Evolutionary conservation across 2,888 invertebrate genomes (phyloP).

Genomic region (Habroteleia sp.): DNA sequence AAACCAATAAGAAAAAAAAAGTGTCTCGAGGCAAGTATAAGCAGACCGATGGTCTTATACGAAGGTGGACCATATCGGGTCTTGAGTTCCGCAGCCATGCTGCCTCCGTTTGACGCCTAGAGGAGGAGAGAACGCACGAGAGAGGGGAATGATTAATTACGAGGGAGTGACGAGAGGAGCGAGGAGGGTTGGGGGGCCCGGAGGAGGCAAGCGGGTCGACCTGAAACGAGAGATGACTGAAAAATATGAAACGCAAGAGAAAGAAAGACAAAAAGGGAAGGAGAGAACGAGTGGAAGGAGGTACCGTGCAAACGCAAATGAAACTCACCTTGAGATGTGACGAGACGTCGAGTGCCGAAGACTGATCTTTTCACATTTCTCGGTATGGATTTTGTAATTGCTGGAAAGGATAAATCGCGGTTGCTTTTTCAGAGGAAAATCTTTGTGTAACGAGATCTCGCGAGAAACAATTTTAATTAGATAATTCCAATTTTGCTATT

Average conservation of each 20-base stretch:
- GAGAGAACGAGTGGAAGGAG: constrained; percentile 44
- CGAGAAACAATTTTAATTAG: too few species aligned
- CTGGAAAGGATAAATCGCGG: background rate
- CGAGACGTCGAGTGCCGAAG: constrained; percentile 28
- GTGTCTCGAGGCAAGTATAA: background rate
- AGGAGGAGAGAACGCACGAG: constrained; percentile 66
- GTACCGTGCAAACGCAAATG: constrained; percentile 11
- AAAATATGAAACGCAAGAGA: constrained; percentile 54
- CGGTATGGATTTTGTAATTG: constrained; percentile 4
- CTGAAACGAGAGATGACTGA: constrained; percentile 51
- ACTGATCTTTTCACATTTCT: constrained; percentile 27
- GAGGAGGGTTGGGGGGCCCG: constrained; percentile 37
- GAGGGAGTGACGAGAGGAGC: constrained; percentile 73
- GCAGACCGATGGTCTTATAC: constrained; percentile 35
- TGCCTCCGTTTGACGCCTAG: constrained; percentile 69
- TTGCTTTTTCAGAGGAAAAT: too few species aligned
- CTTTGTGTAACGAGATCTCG: too few species aligned
- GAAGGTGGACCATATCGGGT: constrained; percentile 65
- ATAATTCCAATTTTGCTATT: too few species aligned
- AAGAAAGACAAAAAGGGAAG: constrained; percentile 46
- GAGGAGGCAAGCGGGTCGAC: constrained; percentile 62
- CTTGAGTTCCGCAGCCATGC: constrained; percentile 70
- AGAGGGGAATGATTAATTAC: constrained; percentile 80
- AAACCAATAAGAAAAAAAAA: too few species aligned
- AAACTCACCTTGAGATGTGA: constrained; percentile 39